A percentile compares a stretch with the other conserved stretches of the same genome.
Conservation (phyloP, 2,888 invertebrate genomes). For the Parnassius smintheus region DNA sequence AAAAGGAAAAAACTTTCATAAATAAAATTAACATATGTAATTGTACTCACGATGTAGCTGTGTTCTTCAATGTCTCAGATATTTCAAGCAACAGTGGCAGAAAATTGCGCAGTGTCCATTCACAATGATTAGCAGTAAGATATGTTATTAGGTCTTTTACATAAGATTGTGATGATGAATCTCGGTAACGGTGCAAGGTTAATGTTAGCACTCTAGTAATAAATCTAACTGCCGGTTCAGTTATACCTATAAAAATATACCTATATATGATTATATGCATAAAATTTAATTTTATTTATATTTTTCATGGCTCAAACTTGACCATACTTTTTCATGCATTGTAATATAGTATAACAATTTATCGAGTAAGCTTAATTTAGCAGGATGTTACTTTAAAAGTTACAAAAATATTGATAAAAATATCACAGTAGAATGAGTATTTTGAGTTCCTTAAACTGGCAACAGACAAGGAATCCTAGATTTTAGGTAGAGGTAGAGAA, state of each 20-base stretch:
- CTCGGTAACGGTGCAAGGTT: slow-evolving; percentile 90
- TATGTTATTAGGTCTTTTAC: slow-evolving; percentile 85
- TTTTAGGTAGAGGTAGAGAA: too few species aligned
- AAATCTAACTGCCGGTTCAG: slow-evolving; percentile 88
- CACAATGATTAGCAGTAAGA: slow-evolving; percentile 84
- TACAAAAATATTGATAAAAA: too few species aligned
- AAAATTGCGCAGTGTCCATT: slow-evolving; percentile 86
- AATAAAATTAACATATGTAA: background rate
- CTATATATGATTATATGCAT: background rate
- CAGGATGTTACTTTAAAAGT: too few species aligned
- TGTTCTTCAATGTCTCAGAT: slow-evolving; percentile 82
- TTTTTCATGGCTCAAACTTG: too few species aligned
- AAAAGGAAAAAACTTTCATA: too few species aligned
- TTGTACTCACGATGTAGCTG: slow-evolving; percentile 84
- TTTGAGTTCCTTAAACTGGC: too few species aligned
- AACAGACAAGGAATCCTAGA: too few species aligned
- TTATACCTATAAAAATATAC: slow-evolving; percentile 81
- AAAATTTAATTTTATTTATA: too few species aligned
- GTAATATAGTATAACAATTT: too few species aligned
- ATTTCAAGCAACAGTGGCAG: slow-evolving; percentile 83
- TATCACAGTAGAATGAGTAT: too few species aligned
- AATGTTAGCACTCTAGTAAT: slow-evolving; percentile 89
- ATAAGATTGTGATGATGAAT: slow-evolving; percentile 88
- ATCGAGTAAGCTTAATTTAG: too few species aligned
- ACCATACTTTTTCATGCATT: too few species aligned